phyloP scores from a whole-genome alignment of 1,140 invertebrate species.

The Cheumatopsyche charites region DNA sequence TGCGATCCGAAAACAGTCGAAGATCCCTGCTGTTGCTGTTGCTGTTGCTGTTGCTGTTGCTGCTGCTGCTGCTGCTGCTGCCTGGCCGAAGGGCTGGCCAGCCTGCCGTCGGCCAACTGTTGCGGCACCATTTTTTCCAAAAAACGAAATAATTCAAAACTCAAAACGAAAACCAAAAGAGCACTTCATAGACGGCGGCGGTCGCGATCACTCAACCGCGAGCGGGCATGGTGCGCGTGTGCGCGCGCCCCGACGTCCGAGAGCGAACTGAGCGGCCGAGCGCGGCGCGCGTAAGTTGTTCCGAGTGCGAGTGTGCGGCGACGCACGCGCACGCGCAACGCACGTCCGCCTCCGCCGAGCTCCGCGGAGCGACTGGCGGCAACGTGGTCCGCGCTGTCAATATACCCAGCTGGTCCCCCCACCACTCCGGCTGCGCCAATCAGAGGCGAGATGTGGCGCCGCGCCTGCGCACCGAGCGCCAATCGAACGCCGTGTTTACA shows the following conservation, averaged over 20 bases:
- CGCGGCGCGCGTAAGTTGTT: neutral
- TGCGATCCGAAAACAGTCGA: conserved; percentile 79
- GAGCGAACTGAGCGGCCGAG: conserved; percentile 27
- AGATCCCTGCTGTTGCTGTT: conserved; percentile 50
- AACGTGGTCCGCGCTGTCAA: conserved; percentile 60
- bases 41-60: no score
- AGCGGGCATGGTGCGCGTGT: neutral
- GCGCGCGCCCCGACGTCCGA: neutral
- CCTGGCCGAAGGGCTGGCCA: conserved; percentile 56
- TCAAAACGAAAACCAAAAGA: no score
- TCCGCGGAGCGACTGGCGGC: conserved; percentile 56
- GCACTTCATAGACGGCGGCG: no score
- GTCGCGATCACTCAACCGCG: no score
- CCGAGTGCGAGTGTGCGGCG: neutral
- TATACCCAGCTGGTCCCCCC: conserved; percentile 61
- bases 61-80: no score
- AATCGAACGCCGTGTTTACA: conserved; percentile 3
- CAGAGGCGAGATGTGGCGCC: neutral
- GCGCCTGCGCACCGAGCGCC: conserved; percentile 10
- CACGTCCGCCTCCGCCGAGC: conserved; percentile 51
- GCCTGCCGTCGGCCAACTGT: conserved; percentile 60
- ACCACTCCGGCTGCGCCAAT: conserved; percentile 9
- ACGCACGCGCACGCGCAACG: conserved; percentile 51
- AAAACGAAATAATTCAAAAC: conserved; percentile 53
- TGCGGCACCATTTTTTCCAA: conserved; percentile 58